Percentiles rank a stretch among this genome's conserved stretches.
These are phyloP conservation scores for Athalia cordata DNA, from an alignment of 2,888 invertebrate genomes.

Conservation along the genomic window DNA sequence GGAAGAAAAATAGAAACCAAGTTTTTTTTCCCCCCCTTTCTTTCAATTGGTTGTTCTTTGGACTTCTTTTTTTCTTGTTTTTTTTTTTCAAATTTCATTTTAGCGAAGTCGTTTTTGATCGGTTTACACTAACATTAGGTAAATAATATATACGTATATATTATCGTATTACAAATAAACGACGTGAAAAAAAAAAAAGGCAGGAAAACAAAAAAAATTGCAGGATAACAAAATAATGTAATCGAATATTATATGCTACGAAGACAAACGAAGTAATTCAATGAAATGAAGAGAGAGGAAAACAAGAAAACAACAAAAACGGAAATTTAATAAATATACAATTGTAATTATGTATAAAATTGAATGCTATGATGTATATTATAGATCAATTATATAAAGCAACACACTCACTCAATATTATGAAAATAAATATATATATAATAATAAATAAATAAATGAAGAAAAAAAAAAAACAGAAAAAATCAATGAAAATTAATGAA, in stretches of 20 bases:
- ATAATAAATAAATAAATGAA: slow-evolving; percentile 45
- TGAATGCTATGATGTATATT: slow-evolving; percentile 73
- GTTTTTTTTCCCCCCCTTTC: too few relatives aligned
- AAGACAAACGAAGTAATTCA: slow-evolving; percentile 13
- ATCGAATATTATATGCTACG: neutral
- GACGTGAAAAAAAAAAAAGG: neutral
- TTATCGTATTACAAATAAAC: neutral
- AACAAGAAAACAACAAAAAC: too few relatives aligned
- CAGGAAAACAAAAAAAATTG: neutral
- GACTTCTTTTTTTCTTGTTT: too few relatives aligned
- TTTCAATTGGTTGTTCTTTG: too few relatives aligned
- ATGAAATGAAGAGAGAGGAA: too few relatives aligned
- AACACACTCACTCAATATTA: slow-evolving; percentile 68
- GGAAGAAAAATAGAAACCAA: too few relatives aligned
- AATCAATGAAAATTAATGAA: too few relatives aligned
- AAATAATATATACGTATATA: too few relatives aligned
- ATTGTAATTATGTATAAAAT: slow-evolving; percentile 73
- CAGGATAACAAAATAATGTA: neutral
- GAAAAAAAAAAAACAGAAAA: too few relatives aligned
- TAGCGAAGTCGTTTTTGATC: too few relatives aligned
- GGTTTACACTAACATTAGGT: too few relatives aligned
- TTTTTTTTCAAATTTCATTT: too few relatives aligned
- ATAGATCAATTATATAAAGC: slow-evolving; percentile 73
- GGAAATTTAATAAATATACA: slow-evolving; percentile 58
- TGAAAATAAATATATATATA: slow-evolving; percentile 61